Evolutionary conservation across 2,113 vertebrate genomes (phyloP), one percentile per base, ranked within the genome.

Genomic region (Trematocara macrostoma): DNA sequence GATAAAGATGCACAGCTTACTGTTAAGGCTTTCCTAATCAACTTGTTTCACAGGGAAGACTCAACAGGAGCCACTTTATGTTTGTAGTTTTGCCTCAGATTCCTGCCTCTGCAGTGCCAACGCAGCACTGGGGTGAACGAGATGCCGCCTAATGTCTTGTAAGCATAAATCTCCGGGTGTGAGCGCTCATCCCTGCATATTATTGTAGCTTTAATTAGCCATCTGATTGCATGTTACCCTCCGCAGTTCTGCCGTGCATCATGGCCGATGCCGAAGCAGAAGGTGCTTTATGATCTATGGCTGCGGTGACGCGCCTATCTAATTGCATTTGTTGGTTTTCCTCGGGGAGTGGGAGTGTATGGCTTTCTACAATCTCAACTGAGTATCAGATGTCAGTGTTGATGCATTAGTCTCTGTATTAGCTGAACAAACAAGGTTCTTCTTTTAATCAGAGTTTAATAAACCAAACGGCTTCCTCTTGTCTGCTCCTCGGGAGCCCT

Each of bases 281-380:
- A 55, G 74, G 56, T 11, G 38, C 64, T 90, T 91, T 90, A 90
- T 91, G 89, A 92, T 93, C 86, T 91, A 84, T 71, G 78, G 83
- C 71, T 5, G 56, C 23, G 40, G 11, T 83, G 84, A 87, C 80
- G 23, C 15, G 16, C 84, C 42, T 42, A 59, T 88, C 81, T 90
- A 87, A 91, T 87, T 85, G 59, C 78, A 55, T 91, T 88, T 83
- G 85, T 81, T 51, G 53, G 38, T 51, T 61, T 81, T 79, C 78
- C 86, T 82, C 2, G 0, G 74, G 85, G 67, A 53, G 34, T 12
- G n/a, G 5, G 10, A 53, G 31, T 18, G 35, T 29, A 8, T 1
- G 8, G 20, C 29, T 26, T 87, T 80, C 42, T 56, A 3, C 35
- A 9, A 84, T 85, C 42, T 79, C 10, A 55, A 76, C 78, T 34